Evolutionary conservation across 2,113 vertebrate species (phyloP).

Genomic region (Globicephala melas): DNA sequence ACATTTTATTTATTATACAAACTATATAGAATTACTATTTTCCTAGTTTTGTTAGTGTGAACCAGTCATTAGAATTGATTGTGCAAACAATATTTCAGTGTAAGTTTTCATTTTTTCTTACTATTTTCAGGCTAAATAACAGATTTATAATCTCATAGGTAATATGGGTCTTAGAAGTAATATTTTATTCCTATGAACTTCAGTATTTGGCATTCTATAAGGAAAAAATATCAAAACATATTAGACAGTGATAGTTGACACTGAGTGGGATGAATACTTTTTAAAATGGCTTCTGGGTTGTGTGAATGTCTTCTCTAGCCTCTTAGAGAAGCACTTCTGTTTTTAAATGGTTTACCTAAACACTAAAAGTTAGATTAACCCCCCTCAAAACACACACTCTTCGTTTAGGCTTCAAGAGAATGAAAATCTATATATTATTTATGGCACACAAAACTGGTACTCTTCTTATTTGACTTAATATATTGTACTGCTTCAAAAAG

Average conservation of each 20-base stretch:
- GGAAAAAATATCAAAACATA: neutral
- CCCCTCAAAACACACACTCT: neutral
- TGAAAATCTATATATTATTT: neutral
- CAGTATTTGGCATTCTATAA: neutral
- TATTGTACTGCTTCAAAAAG: neutral
- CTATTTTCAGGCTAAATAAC: neutral
- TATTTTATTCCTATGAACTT: neutral
- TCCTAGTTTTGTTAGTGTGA: constrained; percentile 70
- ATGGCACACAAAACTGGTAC: neutral
- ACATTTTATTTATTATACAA: constrained; percentile 80
- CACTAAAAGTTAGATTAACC: neutral
- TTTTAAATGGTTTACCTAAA: neutral
- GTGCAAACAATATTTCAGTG: constrained; percentile 60
- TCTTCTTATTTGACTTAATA: neutral
- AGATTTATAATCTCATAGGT: neutral
- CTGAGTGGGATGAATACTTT: neutral
- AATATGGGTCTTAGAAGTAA: neutral
- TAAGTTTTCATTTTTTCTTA: constrained; percentile 15
- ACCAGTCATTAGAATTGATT: constrained; percentile 77
- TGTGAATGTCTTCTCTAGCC: neutral
- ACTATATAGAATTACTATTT: constrained; percentile 73
- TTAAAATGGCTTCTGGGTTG: neutral
- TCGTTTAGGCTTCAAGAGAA: neutral
- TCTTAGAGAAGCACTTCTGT: neutral
- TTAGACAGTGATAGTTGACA: neutral